Percentiles rank a stretch among this genome's conserved stretches.
phyloP scores from a whole-genome alignment of 2,888 invertebrate species.

The Eutolmus rufibarbis region DNA sequence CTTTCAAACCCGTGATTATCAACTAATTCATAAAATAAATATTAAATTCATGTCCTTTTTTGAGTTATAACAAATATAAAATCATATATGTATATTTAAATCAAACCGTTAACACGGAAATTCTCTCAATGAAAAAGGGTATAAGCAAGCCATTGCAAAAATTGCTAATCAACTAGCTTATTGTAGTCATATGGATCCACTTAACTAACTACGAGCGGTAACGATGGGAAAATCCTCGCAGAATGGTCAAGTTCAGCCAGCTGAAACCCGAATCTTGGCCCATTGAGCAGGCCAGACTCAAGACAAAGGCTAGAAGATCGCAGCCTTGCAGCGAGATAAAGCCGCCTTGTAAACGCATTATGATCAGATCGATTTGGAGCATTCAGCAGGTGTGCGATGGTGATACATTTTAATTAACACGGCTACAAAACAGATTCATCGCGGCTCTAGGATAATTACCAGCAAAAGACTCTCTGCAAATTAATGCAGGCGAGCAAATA shows the following conservation, averaged over 20 bases:
- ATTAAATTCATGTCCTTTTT: not conserved
- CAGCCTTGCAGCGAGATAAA: not conserved
- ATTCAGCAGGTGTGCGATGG: not conserved
- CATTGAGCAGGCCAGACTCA: not conserved
- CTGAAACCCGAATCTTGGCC: not conserved
- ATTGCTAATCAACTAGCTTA: not conserved
- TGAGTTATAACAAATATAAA: not conserved
- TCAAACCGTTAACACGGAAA: not conserved
- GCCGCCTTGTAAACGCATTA: not conserved
- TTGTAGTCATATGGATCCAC: not conserved
- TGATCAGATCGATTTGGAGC: not conserved
- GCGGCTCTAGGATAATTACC: not conserved
- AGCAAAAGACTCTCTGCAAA: conserved; percentile 9
- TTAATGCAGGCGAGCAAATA: conserved; percentile 10
- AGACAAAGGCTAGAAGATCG: not conserved
- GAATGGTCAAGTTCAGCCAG: not conserved
- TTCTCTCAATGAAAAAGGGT: not conserved
- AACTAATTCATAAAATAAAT: no score
- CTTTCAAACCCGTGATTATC: no score
- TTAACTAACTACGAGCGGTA: not conserved
- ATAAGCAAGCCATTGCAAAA: not conserved
- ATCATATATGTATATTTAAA: not conserved
- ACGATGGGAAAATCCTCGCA: conserved; percentile 1
- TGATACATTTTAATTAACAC: conserved; percentile 34
- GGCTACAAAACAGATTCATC: conserved; percentile 1